Evolutionary conservation across 2,113 vertebrate species (phyloP).

Genomic region (Haemorhous mexicanus): DNA sequence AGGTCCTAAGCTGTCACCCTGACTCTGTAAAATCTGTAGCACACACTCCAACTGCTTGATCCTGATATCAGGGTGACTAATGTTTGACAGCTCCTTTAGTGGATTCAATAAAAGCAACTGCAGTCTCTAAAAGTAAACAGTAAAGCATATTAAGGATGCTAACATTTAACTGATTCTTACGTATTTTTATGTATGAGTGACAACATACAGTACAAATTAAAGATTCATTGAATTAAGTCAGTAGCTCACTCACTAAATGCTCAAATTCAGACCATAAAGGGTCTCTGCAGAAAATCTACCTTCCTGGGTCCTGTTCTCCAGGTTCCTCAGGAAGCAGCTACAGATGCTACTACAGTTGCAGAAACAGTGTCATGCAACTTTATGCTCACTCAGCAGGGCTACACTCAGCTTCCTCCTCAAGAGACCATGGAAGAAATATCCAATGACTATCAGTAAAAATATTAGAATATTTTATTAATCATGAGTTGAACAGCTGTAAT

Average conservation of each 20-base stretch:
- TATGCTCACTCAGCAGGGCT: neutral
- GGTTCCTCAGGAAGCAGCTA: neutral
- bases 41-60: conserved; percentile 98
- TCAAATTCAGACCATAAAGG: neutral
- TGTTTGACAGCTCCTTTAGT: conserved; percentile 92
- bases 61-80: conserved; percentile 92
- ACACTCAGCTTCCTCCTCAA: neutral
- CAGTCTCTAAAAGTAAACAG: conserved; percentile 79
- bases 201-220: neutral
- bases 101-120: conserved; percentile 94
- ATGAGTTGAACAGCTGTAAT: neutral
- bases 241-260: neutral
- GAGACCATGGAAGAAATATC: neutral
- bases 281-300: neutral
- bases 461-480: neutral
- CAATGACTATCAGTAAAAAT: neutral
- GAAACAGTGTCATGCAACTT: neutral
- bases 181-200: neutral
- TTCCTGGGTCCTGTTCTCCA: neutral
- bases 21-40: conserved; percentile 94
- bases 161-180: neutral
- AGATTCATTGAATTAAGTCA: neutral
- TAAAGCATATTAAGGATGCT: conserved; percentile 14
- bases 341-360: neutral
- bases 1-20: conserved; percentile 93